Base-by-base conservation (phyloP, 2,888 invertebrate genomes). In the Acronicta leporina region DNA sequence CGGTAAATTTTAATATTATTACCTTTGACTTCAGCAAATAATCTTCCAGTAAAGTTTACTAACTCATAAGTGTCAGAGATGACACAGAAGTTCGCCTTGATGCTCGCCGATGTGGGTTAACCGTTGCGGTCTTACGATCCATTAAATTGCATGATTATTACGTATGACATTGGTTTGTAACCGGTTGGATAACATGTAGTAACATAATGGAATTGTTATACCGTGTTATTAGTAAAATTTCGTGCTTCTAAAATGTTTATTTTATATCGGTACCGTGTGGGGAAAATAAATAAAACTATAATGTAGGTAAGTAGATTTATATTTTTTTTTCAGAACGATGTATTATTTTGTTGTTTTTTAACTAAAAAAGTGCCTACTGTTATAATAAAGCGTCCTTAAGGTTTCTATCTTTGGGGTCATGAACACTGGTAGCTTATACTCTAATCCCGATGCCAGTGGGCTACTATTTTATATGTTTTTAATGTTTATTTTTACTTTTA, bases 61-160 rank as follows among this genome's bases (percentile, higher is more conserved):
- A 73, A 77, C 59, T 74, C 75, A 76, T 80, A 85, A 81, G 80
- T 84, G 87, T 84, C 81, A 75, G 80, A 73, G 82, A 81, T 75
- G 81, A 83, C 75, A 81, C 76, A 75, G 80, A 63, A 80, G 82
- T 76, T 75, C 47, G 60, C 75, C 77, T 73, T 73, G 71, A 69
- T 65, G 68, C 68, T 46, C 38, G 42, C 56, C 71, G 76, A 77
- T 73, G 77, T 77, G 61, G 68, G 77, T 69, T 75, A 72, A 56
- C 60, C 63, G 74, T 61, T 74, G 70, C 65, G 71, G 68, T 76
- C 65, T 51, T 66, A 64, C 61, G 55, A 69, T 57, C 78, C 60
- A 67, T 73, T 57, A 76, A 75, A 79, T 75, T 72, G 77, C 68
- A 69, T 71, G 63, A 65, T 57, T 68, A 73, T 75, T 66, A 78